Conservation (phyloP, 2,113 vertebrate genomes). For the Myotis lucifugus region DNA sequence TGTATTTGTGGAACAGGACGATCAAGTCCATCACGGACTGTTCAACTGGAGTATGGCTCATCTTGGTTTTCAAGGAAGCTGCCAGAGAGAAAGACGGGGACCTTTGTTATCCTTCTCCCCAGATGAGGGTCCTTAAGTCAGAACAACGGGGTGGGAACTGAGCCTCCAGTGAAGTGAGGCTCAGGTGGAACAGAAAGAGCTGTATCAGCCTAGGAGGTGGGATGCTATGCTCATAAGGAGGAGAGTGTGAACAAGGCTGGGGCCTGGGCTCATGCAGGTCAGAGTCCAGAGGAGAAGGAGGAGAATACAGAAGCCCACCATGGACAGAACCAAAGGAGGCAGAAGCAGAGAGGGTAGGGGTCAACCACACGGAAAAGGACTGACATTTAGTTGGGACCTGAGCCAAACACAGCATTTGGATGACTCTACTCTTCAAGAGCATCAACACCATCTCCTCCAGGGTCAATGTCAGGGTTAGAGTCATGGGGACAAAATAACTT, state of each 20-base stretch:
- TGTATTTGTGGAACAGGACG: neutral
- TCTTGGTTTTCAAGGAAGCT: neutral
- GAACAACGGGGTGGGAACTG: neutral
- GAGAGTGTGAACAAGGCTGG: neutral
- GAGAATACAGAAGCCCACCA: neutral
- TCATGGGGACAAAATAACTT: rapidly evolving
- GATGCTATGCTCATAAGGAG: neutral
- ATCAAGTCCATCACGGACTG: neutral
- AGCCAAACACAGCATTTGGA: neutral
- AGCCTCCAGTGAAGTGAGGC: neutral
- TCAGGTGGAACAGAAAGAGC: neutral
- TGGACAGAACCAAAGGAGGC: rapidly evolving
- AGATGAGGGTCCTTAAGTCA: neutral
- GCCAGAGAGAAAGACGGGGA: neutral
- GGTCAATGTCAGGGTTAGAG: neutral
- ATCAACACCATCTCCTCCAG: neutral
- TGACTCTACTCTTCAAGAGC: neutral
- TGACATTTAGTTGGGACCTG: no score
- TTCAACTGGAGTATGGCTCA: neutral
- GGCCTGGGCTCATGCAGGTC: neutral
- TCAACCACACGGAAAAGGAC: neutral
- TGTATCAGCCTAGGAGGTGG: no score
- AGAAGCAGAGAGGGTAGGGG: neutral
- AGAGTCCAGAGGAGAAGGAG: neutral
- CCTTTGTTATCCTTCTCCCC: neutral